A percentile compares a stretch with the other conserved stretches of the same genome.
Evolutionary conservation across 2,113 vertebrate species (phyloP).

Genomic region (Morone saxatilis): DNA sequence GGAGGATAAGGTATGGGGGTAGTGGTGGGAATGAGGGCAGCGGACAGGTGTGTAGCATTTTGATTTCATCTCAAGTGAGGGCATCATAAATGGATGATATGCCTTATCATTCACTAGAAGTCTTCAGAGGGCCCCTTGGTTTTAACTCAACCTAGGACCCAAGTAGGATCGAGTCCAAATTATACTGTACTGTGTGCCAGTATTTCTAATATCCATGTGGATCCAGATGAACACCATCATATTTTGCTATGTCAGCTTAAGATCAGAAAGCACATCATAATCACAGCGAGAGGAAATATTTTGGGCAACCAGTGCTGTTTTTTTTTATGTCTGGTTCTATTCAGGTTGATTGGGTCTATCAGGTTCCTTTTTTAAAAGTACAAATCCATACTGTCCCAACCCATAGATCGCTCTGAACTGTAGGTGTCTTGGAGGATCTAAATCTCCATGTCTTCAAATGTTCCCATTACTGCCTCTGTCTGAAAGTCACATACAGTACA

Average conservation of each 20-base stretch:
- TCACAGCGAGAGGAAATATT: background rate
- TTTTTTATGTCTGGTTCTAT: background rate
- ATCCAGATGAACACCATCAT: background rate
- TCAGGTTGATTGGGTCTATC: background rate
- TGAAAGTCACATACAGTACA: conserved; percentile 1
- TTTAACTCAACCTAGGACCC: background rate
- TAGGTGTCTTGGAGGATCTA: background rate
- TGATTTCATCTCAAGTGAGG: background rate
- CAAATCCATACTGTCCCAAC: background rate
- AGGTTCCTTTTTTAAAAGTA: background rate
- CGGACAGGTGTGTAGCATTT: conserved; percentile 22
- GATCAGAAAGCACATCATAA: background rate
- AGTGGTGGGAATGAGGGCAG: conserved; percentile 10
- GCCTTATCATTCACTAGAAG: background rate
- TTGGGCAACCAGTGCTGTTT: background rate
- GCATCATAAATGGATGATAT: conserved; percentile 12
- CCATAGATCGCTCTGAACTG: conserved; percentile 5
- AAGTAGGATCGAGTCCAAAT: background rate
- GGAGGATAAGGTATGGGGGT: conserved; percentile 17
- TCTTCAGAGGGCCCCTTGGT: background rate
- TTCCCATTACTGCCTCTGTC: background rate
- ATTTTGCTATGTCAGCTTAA: no score
- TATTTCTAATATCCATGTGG: background rate
- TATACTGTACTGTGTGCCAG: background rate
- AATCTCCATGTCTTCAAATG: background rate